Conservation (phyloP, 2,113 vertebrate species). For the Ctenomys sociabilis region DNA sequence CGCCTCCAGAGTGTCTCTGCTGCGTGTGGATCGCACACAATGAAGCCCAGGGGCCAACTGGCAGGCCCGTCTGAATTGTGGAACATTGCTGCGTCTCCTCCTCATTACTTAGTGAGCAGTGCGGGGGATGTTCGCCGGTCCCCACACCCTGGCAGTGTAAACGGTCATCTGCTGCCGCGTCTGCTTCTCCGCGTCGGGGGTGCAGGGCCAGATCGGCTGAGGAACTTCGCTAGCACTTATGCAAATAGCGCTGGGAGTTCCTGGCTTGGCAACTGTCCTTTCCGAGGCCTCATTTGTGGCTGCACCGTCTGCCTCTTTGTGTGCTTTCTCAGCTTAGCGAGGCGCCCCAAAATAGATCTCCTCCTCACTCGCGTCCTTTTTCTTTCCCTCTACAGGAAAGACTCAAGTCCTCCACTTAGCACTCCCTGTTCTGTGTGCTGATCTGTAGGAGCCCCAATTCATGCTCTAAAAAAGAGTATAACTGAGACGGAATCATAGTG, state of each 20-base stretch:
- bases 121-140: slow-evolving; percentile 66
- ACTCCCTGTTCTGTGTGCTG: neutral
- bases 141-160: slow-evolving; percentile 75
- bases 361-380: neutral
- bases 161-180: slow-evolving; percentile 79
- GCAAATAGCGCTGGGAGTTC: slow-evolving; percentile 75
- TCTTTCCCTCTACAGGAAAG: neutral
- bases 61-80: slow-evolving; percentile 70
- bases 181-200: slow-evolving; percentile 74
- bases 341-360: slow-evolving; percentile 51
- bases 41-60: slow-evolving; percentile 74
- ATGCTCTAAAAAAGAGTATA: neutral
- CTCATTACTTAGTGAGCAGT: slow-evolving; percentile 78
- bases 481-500: slow-evolving; percentile 16
- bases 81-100: slow-evolving; percentile 72
- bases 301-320: slow-evolving; percentile 68
- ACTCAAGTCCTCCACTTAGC: neutral
- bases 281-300: slow-evolving; percentile 58
- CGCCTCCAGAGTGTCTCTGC: slow-evolving; percentile 69
- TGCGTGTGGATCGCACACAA: slow-evolving; percentile 66
- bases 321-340: slow-evolving; percentile 55
- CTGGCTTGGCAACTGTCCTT: slow-evolving; percentile 71
- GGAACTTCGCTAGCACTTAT: slow-evolving; percentile 73
- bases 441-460: neutral
- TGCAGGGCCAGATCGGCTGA: slow-evolving; percentile 70